Base-by-base conservation (phyloP, 2,113 vertebrate species). In the Epinephelus cyanopodus region DNA sequence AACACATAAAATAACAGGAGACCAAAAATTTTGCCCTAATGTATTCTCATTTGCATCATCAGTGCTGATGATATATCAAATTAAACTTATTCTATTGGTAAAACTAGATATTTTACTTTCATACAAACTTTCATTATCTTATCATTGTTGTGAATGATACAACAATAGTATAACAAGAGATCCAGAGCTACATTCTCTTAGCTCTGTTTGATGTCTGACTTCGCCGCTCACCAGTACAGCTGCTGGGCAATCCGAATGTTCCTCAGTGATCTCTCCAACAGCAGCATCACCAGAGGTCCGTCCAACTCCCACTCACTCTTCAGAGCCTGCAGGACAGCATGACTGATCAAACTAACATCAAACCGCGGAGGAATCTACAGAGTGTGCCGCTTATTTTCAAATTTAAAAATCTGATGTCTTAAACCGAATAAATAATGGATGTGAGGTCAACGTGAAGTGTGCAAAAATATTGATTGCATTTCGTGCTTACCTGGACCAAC, bases 301-400 rank as follows among this genome's bases (percentile, higher is more conserved):
- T 97, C 94, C 77, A 97, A 87, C 68, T 92, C 94, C 97, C 97
- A 97, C 90, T 98, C 97, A 85, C 94, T 96, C 90, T 97, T 98
- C 56, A 97, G 83, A 33, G 96, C 96, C 97, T 98, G 83, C 42
- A 69, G 27, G 60, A 88, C 23, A 84, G 4, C 5, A 75, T 0
- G 27, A 48, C 3, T 18, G 17, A 25, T 76, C 15, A 74, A 53
- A 42, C 19, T 63, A 14, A n/a, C n/a, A 63, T 47, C 47, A 67
- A 66, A 62, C 39, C 27, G 27, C 18, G 6, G 47, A 45, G 19
- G 45, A 27, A 19, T 2, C n/a, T 48, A 19, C 18, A 25, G 29
- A 58, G 18, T 18, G 39, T 65, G 7, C 1, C 29, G 33, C 14
- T 0, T 61, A 8, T 19, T 52, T 25, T 57, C 45, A 65, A 9